Evolutionary conservation across 2,113 vertebrate species (phyloP), one percentile per base, ranked within the genome.

Genomic region (Hiodon tergisus): DNA sequence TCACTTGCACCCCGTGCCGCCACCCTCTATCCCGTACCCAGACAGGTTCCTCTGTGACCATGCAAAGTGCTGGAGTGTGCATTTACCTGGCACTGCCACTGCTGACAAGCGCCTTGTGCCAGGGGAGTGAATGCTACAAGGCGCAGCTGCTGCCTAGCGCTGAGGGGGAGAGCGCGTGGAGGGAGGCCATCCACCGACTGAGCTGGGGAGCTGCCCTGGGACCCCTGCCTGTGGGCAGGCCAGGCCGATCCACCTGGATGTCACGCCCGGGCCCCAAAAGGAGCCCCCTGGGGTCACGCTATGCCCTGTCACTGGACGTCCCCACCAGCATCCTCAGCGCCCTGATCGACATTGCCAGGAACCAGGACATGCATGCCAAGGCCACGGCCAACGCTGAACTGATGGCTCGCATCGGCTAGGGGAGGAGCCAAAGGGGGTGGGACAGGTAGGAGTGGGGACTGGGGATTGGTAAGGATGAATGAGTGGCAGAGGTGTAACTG

Each of bases 221-320:
- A 9, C 79, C 77, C 0, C 31, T 14, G 16, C 80, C 78, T 57
- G 63, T 72, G 1, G 4, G 62, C 62, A 76, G 71, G 73, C 78
- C 82, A 57, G 78, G 67, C 67, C 79, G 69, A 5, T 78, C 73
- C 31, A 72, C 65, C 6, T 69, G 75, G 2, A 79, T 83, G 31
- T 87, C 86, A 0, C 0, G 62, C 4, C 72, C 62, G 57, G 81
- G 80, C 71, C 84, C 80, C 3, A 93, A 90, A 80, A 92, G 87
- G 80, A 87, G 82, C 58, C 87, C 86, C 78, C 87, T 85, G 72
- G 89, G 77, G 0, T 86, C 89, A 0, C 92, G 85, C 48, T 87
- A 94, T 31, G 85, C 88, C 68, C 85, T 95, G 53, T 94, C 93
- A n/a, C 82, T 95, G 0, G 90, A 94, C 5, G 93, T 95, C 2